These are phyloP conservation scores for Sesamia inferens DNA, from an alignment of 2,888 invertebrate genomes.

Conservation along the genomic window DNA sequence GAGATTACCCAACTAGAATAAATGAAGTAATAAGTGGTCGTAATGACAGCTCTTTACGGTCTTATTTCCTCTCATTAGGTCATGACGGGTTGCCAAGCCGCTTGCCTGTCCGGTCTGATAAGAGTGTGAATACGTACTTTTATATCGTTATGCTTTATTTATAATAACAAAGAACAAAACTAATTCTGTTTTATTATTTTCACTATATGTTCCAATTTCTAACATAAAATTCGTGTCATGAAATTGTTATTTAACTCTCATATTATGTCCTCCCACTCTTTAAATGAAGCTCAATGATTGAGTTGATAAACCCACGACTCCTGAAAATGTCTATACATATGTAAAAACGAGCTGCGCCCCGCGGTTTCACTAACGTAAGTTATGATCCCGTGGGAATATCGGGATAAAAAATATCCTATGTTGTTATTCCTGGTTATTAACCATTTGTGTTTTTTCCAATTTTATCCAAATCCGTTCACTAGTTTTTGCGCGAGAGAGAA, in stretches of 20 bases:
- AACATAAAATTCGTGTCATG: not conserved
- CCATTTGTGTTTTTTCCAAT: no score
- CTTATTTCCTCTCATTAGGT: slow-evolving; percentile 52
- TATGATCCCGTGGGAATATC: no score
- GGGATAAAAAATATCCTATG: no score
- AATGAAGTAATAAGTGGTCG: slow-evolving; percentile 52
- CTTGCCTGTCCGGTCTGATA: slow-evolving; percentile 20
- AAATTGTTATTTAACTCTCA: slow-evolving; percentile 3
- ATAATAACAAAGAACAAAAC: not conserved
- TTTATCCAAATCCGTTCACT: no score
- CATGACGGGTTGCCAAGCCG: slow-evolving; percentile 26
- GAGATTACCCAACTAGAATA: slow-evolving; percentile 42
- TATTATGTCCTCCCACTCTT: slow-evolving; percentile 32
- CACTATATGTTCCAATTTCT: not conserved
- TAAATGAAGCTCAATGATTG: slow-evolving; percentile 11
- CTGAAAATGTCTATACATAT: slow-evolving; percentile 66
- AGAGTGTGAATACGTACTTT: slow-evolving; percentile 23
- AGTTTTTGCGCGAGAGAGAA: no score
- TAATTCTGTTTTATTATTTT: not conserved
- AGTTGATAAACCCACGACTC: slow-evolving; percentile 47
- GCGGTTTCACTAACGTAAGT: no score
- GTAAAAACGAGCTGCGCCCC: slow-evolving; percentile 34
- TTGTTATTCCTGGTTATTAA: no score
- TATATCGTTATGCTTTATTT: slow-evolving; percentile 14
- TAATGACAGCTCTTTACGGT: slow-evolving; percentile 46